A percentile compares a stretch with the other conserved stretches of the same genome.
Evolutionary conservation across 2,888 invertebrate species (phyloP).

Genomic region (Eumerus sabulonum): DNA sequence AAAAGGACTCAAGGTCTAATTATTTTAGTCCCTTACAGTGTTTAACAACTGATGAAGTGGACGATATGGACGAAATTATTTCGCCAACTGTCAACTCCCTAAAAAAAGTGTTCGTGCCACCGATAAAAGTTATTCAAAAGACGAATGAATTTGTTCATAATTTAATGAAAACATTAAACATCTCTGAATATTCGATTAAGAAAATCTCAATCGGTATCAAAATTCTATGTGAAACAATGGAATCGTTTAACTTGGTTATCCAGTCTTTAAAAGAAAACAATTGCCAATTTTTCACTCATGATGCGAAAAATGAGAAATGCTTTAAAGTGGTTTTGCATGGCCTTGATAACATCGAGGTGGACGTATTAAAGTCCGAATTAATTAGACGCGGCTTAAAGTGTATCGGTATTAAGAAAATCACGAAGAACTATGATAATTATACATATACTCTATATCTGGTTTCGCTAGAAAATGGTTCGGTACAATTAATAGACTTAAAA

Average conservation of each 20-base stretch:
- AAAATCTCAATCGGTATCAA: neutral
- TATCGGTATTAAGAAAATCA: conserved; percentile 7
- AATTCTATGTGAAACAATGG: too few species aligned
- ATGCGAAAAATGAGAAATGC: neutral
- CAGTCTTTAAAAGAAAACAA: neutral
- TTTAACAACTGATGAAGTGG: neutral
- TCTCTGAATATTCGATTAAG: neutral
- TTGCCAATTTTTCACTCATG: neutral
- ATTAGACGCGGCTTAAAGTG: conserved; percentile 3
- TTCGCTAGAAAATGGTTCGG: neutral
- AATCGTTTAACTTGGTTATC: neutral
- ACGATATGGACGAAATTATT: neutral
- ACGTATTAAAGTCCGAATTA: neutral
- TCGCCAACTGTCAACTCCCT: neutral
- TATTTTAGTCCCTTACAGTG: neutral
- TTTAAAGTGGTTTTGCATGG: conserved; percentile 6
- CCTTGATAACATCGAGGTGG: neutral
- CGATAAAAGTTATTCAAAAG: neutral
- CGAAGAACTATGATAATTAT: neutral
- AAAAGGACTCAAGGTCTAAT: neutral
- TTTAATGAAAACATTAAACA: neutral
- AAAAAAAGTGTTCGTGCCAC: neutral
- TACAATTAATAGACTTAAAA: conserved; percentile 4
- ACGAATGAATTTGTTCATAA: neutral
- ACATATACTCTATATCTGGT: conserved; percentile 8